Percentiles rank a stretch among this genome's conserved stretches.
Evolutionary conservation across 2,797 vertebrate genomes (phyloP).

Genomic region (Sciurus carolinensis): DNA sequence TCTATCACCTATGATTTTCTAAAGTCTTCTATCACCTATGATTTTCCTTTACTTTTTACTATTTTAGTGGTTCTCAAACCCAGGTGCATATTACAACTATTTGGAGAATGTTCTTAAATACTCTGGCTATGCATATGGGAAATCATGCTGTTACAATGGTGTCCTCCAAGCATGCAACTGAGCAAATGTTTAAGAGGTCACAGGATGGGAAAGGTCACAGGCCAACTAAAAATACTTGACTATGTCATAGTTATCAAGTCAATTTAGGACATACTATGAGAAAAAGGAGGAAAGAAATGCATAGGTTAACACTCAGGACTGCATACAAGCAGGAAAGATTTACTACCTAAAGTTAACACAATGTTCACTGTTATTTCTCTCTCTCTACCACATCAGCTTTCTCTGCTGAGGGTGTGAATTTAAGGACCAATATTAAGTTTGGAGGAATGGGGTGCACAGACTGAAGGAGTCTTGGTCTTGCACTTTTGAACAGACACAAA

Average conservation of each 20-base stretch:
- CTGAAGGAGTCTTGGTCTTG: neutral
- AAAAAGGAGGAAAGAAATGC: neutral
- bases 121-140: neutral
- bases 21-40: neutral
- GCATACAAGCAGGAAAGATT: neutral
- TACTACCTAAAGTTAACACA: neutral
- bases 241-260: neutral
- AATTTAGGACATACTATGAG: neutral
- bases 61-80: neutral
- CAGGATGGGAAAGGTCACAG: neutral
- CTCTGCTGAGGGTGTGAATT: neutral
- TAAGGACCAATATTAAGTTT: neutral
- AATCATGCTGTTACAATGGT: neutral
- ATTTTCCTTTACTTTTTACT: neutral
- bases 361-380: neutral
- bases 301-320: neutral
- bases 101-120: neutral
- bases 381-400: neutral
- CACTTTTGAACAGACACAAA: neutral
- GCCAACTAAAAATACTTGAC: neutral
- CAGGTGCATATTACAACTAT: neutral
- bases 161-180: neutral
- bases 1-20: constrained; percentile 50
- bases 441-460: neutral
- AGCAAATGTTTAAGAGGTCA: neutral